A percentile compares a stretch with the other conserved stretches of the same genome.
Conservation (phyloP, 1,140 invertebrate genomes). For the Pararge aegeria region DNA sequence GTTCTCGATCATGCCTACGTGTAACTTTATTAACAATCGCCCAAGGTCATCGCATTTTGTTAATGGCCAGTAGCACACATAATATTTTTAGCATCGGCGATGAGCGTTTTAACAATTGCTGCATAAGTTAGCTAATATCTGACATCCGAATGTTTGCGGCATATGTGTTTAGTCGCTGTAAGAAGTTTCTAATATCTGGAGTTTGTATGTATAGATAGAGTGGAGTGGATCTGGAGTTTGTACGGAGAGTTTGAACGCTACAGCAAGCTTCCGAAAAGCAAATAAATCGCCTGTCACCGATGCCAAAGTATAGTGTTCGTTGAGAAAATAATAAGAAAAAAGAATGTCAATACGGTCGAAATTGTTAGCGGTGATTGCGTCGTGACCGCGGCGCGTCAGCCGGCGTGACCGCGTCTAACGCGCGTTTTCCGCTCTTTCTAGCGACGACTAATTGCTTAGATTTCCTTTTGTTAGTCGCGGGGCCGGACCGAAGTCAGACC, state of each 20-base stretch:
- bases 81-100: neutral
- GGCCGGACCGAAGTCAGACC: conserved; percentile 60
- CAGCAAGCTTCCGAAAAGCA: too few species aligned
- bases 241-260: too few species aligned
- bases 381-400: conserved; percentile 53
- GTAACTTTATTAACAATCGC: conserved; percentile 28
- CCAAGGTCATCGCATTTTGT: conserved; percentile 25
- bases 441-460: conserved; percentile 78
- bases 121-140: too few species aligned
- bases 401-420: conserved; percentile 73
- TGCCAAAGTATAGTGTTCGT: too few species aligned
- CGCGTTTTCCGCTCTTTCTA: conserved; percentile 78
- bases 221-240: too few species aligned
- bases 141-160: too few species aligned
- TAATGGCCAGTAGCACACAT: neutral
- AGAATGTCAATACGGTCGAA: conserved; percentile 37
- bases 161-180: too few species aligned
- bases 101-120: too few species aligned
- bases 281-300: too few species aligned
- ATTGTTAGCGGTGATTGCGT: conserved; percentile 35
- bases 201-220: too few species aligned
- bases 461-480: conserved; percentile 78
- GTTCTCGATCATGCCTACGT: conserved; percentile 15
- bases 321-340: conserved; percentile 14
- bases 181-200: too few species aligned